Percentiles rank a stretch among this genome's conserved stretches.
These are phyloP conservation scores for Luperina nickerlii DNA, from an alignment of 2,888 invertebrate genomes.

Conservation along the genomic window DNA sequence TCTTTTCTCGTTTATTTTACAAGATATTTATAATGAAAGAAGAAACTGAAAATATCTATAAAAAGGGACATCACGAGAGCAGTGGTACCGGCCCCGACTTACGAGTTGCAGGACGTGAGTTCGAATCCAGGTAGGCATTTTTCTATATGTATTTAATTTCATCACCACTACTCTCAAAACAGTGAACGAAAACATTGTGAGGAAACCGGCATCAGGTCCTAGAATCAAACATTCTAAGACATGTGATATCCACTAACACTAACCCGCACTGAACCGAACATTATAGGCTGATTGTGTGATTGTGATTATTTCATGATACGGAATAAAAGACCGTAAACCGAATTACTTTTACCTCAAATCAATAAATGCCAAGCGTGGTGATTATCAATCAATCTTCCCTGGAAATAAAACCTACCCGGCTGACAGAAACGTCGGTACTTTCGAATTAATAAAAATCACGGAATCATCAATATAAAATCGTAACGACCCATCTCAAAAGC, in stretches of 20 bases:
- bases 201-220: neutral
- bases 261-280: no score
- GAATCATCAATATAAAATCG: constrained; percentile 52
- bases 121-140: no score
- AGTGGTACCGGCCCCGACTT: no score
- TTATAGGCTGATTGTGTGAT: neutral
- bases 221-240: neutral
- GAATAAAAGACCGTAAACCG: no score
- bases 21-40: neutral
- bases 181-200: no score
- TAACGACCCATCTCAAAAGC: constrained; percentile 47
- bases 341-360: neutral
- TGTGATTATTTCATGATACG: neutral
- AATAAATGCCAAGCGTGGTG: constrained; percentile 9
- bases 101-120: no score
- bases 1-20: constrained; percentile 1
- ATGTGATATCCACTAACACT: no score
- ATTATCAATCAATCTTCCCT: neutral
- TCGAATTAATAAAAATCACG: constrained; percentile 49
- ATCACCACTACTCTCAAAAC: no score
- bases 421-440: constrained; percentile 23
- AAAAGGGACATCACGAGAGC: neutral
- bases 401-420: constrained; percentile 11
- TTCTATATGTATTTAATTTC: no score
- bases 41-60: neutral